Evolutionary conservation across 2,888 invertebrate species (phyloP).

Genomic region (Scaptomyza cyrtandrae): DNA sequence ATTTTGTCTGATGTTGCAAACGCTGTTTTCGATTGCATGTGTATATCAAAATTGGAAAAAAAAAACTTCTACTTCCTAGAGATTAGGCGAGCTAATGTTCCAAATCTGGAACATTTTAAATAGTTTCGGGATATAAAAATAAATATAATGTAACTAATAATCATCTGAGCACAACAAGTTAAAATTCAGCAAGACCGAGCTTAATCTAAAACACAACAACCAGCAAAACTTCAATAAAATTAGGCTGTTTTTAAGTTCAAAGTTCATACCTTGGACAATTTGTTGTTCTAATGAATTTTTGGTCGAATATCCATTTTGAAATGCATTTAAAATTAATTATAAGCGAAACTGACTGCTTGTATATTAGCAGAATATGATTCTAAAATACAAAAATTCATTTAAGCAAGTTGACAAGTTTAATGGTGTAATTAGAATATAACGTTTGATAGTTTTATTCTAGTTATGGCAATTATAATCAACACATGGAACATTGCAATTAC

Average conservation of each 20-base stretch:
- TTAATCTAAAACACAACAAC: no score
- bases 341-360: background rate
- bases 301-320: background rate
- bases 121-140: no score
- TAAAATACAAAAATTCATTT: background rate
- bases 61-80: no score
- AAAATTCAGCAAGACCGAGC: no score
- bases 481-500: slow-evolving; percentile 31
- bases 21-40: no score
- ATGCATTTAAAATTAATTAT: background rate
- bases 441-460: slow-evolving; percentile 6
- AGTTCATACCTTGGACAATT: background rate
- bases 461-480: slow-evolving; percentile 1
- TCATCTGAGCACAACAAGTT: no score
- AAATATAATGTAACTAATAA: no score
- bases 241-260: background rate
- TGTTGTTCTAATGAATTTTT: background rate
- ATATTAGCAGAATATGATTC: background rate
- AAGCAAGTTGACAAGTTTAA: background rate
- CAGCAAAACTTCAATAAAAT: background rate
- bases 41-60: no score
- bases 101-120: no score
- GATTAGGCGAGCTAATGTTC: no score
- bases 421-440: slow-evolving; percentile 1
- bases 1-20: no score